Evolutionary conservation across 2,113 vertebrate genomes (phyloP).

Genomic region (Dissostichus mawsoni): DNA sequence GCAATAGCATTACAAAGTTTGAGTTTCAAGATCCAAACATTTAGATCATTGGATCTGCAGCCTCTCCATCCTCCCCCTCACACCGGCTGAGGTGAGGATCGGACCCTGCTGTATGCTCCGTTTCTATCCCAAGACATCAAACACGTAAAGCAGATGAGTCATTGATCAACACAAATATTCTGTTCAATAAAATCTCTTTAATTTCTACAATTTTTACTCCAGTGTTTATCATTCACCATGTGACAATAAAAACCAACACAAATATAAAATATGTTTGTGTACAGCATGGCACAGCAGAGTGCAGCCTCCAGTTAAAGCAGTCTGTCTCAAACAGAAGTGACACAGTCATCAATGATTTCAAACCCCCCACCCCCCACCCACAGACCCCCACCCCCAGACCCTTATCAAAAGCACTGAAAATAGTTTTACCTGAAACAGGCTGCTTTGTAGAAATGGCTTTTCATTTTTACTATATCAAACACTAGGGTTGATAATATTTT

Average conservation of each 20-base stretch:
- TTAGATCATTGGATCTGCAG: too few species aligned
- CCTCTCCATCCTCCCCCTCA: too few species aligned
- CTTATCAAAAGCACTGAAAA: conserved; percentile 39
- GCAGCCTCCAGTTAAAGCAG: not conserved
- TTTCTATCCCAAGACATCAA: too few species aligned
- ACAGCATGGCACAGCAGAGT: not conserved
- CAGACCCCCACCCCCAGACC: not conserved
- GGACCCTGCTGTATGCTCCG: too few species aligned
- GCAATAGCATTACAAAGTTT: too few species aligned
- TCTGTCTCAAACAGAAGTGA: too few species aligned
- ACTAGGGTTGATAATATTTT: not conserved
- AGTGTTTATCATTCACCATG: conserved; percentile 29
- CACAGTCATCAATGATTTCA: not conserved
- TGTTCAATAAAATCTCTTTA: conserved; percentile 58
- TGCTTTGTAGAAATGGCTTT: conserved; percentile 61
- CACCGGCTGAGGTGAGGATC: too few species aligned
- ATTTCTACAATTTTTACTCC: conserved; percentile 39
- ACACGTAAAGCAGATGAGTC: not conserved
- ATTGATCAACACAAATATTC: not conserved
- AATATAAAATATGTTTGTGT: not conserved
- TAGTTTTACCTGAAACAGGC: conserved; percentile 34
- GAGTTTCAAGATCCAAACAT: too few species aligned
- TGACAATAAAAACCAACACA: conserved; percentile 13
- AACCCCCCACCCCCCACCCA: too few species aligned
- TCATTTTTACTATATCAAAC: not conserved